Evolutionary conservation across 2,888 invertebrate species (phyloP).

Genomic region (Odontomyia ornata): DNA sequence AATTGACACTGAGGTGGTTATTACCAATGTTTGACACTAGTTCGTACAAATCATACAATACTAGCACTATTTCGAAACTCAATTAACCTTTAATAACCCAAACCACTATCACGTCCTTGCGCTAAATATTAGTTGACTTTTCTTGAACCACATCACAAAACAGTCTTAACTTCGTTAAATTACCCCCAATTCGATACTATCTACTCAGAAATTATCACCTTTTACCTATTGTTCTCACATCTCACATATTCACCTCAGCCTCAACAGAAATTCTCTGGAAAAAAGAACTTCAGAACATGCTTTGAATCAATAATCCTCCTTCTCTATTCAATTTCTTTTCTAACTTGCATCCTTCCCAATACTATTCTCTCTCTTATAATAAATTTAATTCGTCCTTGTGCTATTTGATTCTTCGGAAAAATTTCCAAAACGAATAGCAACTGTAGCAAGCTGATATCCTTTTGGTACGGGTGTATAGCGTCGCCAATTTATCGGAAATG

Average conservation of each 20-base stretch:
- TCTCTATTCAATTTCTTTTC: not conserved
- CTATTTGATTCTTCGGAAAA: not conserved
- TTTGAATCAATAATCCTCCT: constrained; percentile 23
- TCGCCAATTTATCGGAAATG: not conserved
- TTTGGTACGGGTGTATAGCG: not conserved
- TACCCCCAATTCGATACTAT: not conserved
- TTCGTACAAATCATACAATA: no score
- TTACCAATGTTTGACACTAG: no score
- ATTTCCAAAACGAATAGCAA: not conserved
- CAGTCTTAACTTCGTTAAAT: not conserved
- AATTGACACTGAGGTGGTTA: no score
- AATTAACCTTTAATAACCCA: no score
- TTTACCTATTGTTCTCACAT: constrained; percentile 2
- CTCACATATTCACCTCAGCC: not conserved
- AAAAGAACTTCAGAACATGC: constrained; percentile 13
- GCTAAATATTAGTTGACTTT: constrained; percentile 20
- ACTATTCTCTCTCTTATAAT: not conserved
- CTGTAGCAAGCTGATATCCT: not conserved
- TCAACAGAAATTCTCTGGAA: constrained; percentile 12
- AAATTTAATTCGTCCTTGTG: constrained; percentile 34
- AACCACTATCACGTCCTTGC: not conserved
- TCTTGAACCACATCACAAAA: not conserved
- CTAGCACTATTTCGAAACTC: no score
- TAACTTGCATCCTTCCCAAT: not conserved
- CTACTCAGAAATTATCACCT: constrained; percentile 25